These are phyloP conservation scores for Drosophila planitibia DNA, from an alignment of 2,888 invertebrate species.

Conservation along the genomic window DNA sequence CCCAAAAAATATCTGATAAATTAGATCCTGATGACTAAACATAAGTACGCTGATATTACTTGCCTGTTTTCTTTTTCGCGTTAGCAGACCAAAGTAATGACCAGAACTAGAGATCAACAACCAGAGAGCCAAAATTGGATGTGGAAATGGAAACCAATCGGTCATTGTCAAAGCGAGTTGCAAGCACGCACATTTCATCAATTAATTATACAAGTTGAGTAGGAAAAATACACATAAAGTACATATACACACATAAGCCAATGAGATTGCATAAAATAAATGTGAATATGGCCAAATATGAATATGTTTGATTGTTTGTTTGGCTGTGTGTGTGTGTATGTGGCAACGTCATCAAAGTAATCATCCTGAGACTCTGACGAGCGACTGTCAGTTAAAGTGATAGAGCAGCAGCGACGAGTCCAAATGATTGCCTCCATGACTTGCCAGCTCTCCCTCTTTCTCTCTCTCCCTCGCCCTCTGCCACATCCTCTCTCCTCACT, in stretches of 20 bases:
- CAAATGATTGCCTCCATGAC: slow-evolving; percentile 81
- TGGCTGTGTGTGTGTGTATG: slow-evolving; percentile 36
- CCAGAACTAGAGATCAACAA: slow-evolving; percentile 17
- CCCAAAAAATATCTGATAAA: slow-evolving; percentile 70
- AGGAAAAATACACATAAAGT: slow-evolving; percentile 4
- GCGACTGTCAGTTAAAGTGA: slow-evolving; percentile 77
- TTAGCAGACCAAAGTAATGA: slow-evolving; percentile 16
- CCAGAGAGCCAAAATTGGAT: slow-evolving; percentile 23
- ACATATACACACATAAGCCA: slow-evolving; percentile 3
- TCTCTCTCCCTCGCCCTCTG: slow-evolving; percentile 14
- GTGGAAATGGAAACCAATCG: slow-evolving; percentile 74
- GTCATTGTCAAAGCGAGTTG: slow-evolving; percentile 77
- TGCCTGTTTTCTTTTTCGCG: background rate
- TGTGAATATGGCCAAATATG: slow-evolving; percentile 40
- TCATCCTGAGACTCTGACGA: slow-evolving; percentile 74
- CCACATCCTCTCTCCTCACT: slow-evolving; percentile 19
- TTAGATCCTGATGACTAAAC: slow-evolving; percentile 81
- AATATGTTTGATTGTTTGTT: slow-evolving; percentile 27
- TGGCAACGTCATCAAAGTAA: slow-evolving; percentile 82
- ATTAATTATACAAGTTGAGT: slow-evolving; percentile 77
- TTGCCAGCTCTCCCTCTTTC: slow-evolving; percentile 54
- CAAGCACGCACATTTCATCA: slow-evolving; percentile 79
- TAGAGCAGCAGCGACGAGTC: slow-evolving; percentile 66
- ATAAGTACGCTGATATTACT: slow-evolving; percentile 29
- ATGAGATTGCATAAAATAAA: slow-evolving; percentile 70